Evolutionary conservation across 2,113 vertebrate species (phyloP), one percentile per base, ranked within the genome.

Genomic region (Limnothrissa miodon): DNA sequence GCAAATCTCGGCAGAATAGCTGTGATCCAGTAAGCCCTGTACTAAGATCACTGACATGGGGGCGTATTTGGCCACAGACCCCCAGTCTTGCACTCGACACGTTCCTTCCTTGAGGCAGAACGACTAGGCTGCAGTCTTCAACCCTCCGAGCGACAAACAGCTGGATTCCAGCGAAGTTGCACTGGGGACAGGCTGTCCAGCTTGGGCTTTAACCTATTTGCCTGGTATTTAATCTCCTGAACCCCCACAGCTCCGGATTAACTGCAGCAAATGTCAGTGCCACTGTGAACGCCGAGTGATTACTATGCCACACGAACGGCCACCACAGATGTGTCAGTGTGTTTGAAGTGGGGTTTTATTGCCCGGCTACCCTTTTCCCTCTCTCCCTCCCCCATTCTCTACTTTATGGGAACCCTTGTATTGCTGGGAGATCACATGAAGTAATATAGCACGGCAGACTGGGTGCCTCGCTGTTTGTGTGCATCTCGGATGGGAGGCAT

Each of bases 191-290:
- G 84, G 80, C 79, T 86, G 85, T 74, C 84, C 78, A 83, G 81
- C 39, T 84, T 81, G 29, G 33, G 8, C 36, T 83, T 83, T 80
- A 56, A 80, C 39, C 48, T 82, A 83, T 82, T 56, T 83, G 78
- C 21, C 78, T 82, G 45, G 42, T 46, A 33, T 80, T 87, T 85
- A 90, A 86, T 87, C 86, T 80, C 45, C 74, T 59, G 39, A 85
- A 82, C 48, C 66, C 80, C 78, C 78, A 56, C 83, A 56, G 45
- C 56, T 53, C 56, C 78, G 85, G 83, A 90, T 88, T 85, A 87
- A 82, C 48, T 17, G 6, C 80, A 78, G 45, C 46, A 80, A 82
- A 53, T 79, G 70, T 51, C 82, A 48, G 45, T 53, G 53, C 48
- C 74, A 4, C 29, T 78, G 80, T 66, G 78, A 70, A 78, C n/a